Evolutionary conservation across 2,797 vertebrate species (phyloP).

Genomic region (Hydrocynus forskahlii): DNA sequence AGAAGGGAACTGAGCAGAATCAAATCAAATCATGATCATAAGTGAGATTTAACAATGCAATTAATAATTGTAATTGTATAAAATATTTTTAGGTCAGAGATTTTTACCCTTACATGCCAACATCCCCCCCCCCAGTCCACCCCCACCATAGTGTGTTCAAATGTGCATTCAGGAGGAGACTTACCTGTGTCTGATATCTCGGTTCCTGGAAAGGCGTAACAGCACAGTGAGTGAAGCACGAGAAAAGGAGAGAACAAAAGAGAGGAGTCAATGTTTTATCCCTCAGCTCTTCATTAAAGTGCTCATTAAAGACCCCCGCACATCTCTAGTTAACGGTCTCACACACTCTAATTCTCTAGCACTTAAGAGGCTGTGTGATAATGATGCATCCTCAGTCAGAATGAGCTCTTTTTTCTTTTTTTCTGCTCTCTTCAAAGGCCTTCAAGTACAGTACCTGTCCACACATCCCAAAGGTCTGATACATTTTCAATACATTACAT

Average conservation of each 20-base stretch:
- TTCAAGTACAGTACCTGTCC: too few species aligned
- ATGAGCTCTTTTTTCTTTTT: neutral
- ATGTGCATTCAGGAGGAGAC: constrained; percentile 63
- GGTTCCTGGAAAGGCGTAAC: constrained; percentile 81
- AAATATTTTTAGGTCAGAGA: too few species aligned
- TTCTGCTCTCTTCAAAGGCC: too few species aligned
- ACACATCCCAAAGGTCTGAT: too few species aligned
- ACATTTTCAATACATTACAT: too few species aligned
- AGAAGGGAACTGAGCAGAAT: too few species aligned
- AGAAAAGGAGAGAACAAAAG: constrained; percentile 36
- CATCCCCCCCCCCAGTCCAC: too few species aligned
- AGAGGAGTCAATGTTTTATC: neutral
- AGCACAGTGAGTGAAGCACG: neutral
- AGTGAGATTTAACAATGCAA: too few species aligned
- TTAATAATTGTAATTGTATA: too few species aligned
- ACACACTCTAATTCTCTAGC: neutral
- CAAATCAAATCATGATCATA: too few species aligned
- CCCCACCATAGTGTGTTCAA: constrained; percentile 5
- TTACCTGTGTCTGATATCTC: constrained; percentile 98
- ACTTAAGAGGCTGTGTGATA: neutral
- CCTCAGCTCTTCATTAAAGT: neutral
- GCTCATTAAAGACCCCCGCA: neutral
- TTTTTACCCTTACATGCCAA: too few species aligned
- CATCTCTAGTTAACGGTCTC: neutral
- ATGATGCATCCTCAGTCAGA: neutral